These are phyloP conservation scores for Uloborus diversus DNA, from an alignment of 1,140 invertebrate genomes.

Conservation along the genomic window DNA sequence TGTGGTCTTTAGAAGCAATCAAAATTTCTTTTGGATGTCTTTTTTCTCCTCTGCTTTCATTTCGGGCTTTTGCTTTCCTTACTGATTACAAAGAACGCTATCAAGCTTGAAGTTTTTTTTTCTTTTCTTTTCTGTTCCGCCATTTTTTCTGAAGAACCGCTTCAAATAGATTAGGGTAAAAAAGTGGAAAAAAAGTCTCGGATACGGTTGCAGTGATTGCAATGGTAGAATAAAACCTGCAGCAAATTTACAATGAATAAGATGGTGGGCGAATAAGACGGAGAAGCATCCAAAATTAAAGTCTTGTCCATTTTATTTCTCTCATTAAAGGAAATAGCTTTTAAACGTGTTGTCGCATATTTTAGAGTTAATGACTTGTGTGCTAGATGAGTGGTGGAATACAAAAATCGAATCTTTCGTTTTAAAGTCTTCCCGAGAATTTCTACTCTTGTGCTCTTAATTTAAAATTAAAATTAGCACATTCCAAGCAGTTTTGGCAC, in stretches of 20 bases:
- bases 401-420: no score
- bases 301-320: background rate
- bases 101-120: slow-evolving; percentile 11
- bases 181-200: slow-evolving; percentile 20
- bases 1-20: slow-evolving; percentile 52
- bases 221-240: background rate
- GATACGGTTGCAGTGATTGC: slow-evolving; percentile 26
- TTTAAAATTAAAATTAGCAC: no score
- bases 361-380: no score
- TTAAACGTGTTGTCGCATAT: no score
- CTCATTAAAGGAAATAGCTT: no score
- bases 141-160: background rate
- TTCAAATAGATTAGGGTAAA: slow-evolving; percentile 48
- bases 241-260: background rate
- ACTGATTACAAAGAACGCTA: slow-evolving; percentile 47
- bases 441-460: no score
- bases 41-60: background rate
- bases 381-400: no score
- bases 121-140: background rate
- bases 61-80: slow-evolving; percentile 42
- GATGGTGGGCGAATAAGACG: background rate
- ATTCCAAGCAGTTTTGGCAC: no score
- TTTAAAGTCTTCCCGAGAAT: no score
- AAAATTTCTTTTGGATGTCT: slow-evolving; percentile 6
- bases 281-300: slow-evolving; percentile 20